phyloP scores from a whole-genome alignment of 2,888 invertebrate genomes.

The Agrochola litura region DNA sequence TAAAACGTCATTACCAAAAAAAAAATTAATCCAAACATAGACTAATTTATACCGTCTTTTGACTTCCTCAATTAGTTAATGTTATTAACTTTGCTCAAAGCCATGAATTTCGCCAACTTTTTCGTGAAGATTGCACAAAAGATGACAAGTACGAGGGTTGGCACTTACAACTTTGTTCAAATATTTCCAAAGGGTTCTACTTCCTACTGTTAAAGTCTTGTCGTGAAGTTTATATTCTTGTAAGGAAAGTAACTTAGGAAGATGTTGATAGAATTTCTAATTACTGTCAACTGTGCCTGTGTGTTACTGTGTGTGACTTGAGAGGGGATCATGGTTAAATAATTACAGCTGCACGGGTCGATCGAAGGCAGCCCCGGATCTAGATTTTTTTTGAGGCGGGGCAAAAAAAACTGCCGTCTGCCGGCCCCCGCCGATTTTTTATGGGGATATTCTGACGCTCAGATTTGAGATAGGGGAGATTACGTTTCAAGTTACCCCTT shows the following conservation, averaged over 20 bases:
- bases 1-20: background rate
- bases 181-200: slow-evolving; percentile 11
- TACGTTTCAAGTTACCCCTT: background rate
- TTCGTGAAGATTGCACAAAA: slow-evolving; percentile 38
- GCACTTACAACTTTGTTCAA: slow-evolving; percentile 42
- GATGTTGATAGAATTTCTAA: background rate
- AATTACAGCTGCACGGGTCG: background rate
- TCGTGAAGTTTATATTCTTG: slow-evolving; percentile 29
- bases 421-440: too few species aligned
- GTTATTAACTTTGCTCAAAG: slow-evolving; percentile 22
- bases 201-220: background rate
- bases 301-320: too few species aligned
- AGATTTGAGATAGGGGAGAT: slow-evolving; percentile 6
- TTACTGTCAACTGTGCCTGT: slow-evolving; percentile 15
- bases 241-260: background rate
- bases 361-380: background rate
- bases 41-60: background rate
- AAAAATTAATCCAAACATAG: background rate
- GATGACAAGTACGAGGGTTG: slow-evolving; percentile 40
- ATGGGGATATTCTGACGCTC: slow-evolving; percentile 21
- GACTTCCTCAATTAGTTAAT: slow-evolving; percentile 31
- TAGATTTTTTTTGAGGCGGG: too few species aligned
- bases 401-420: too few species aligned
- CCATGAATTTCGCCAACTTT: slow-evolving; percentile 25
- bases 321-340: background rate